phyloP scores from a whole-genome alignment of 1,140 invertebrate species.

The Hyposmocoma kahamanoa region DNA sequence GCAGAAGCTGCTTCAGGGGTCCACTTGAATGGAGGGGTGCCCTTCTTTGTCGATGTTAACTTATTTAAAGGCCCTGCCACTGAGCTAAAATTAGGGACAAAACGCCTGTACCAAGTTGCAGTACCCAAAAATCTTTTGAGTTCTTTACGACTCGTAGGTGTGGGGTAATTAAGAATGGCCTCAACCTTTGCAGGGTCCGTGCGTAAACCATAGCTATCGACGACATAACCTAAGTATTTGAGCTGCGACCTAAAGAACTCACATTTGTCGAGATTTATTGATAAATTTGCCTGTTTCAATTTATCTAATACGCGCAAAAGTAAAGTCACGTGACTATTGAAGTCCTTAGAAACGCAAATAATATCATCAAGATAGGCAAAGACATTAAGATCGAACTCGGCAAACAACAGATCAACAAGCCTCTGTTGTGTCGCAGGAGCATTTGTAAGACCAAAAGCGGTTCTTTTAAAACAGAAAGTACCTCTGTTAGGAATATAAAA shows the following conservation, averaged over 20 bases:
- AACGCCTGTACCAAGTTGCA: slow-evolving; percentile 58
- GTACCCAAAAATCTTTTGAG: slow-evolving; percentile 49
- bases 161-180: slow-evolving; percentile 43
- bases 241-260: slow-evolving; percentile 23
- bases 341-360: slow-evolving; percentile 26
- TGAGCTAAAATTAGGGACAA: slow-evolving; percentile 33
- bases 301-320: slow-evolving; percentile 29
- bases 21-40: slow-evolving; percentile 19
- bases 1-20: slow-evolving; percentile 17
- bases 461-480: slow-evolving; percentile 27
- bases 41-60: slow-evolving; percentile 29
- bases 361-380: slow-evolving; percentile 47
- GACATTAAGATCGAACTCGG: slow-evolving; percentile 18
- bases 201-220: slow-evolving; percentile 38
- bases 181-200: slow-evolving; percentile 53
- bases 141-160: slow-evolving; percentile 34
- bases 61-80: slow-evolving; percentile 25
- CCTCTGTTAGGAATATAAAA: slow-evolving; percentile 33
- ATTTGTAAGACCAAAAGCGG: slow-evolving; percentile 32
- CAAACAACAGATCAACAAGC: slow-evolving; percentile 33
- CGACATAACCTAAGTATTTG: slow-evolving; percentile 41
- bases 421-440: slow-evolving; percentile 24
- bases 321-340: slow-evolving; percentile 29
- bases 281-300: slow-evolving; percentile 28
- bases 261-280: slow-evolving; percentile 29